phyloP scores from a whole-genome alignment of 2,888 invertebrate species.

The Trissolcus japonicus region DNA sequence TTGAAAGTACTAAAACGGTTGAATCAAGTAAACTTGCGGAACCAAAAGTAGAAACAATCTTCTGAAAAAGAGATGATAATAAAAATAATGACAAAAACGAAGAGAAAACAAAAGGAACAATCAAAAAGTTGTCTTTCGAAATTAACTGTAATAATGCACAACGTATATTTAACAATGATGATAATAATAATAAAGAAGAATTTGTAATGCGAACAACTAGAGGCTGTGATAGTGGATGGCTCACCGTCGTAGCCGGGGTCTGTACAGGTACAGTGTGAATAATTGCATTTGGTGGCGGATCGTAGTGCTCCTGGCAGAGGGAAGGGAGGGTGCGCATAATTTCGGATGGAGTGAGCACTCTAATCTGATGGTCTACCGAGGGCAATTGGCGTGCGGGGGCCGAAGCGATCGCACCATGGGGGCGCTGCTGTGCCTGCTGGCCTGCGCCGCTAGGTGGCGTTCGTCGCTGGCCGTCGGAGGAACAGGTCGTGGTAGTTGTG shows the following conservation, averaged over 20 bases:
- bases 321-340: conserved; percentile 94
- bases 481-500: conserved; percentile 60
- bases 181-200: conserved; percentile 23
- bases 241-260: conserved; percentile 77
- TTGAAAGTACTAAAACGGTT: conserved; percentile 2
- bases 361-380: conserved; percentile 87
- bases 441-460: conserved; percentile 68
- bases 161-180: background rate
- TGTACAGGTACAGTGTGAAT: conserved; percentile 77
- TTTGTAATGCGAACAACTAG: conserved; percentile 63
- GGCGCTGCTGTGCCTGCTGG: conserved; percentile 63
- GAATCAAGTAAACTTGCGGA: background rate
- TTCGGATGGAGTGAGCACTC: conserved; percentile 92
- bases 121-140: background rate
- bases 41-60: background rate
- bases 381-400: conserved; percentile 77
- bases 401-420: conserved; percentile 67
- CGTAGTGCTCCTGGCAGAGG: conserved; percentile 85
- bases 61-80: background rate
- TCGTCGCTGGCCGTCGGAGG: conserved; percentile 71
- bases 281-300: conserved; percentile 79
- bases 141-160: conserved; percentile 15
- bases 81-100: background rate
- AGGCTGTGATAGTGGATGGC: conserved; percentile 75
- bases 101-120: conserved; percentile 7